Percentiles rank a stretch among this genome's conserved stretches.
Conservation (phyloP, 2,113 vertebrate genomes). For the Grus americana region DNA sequence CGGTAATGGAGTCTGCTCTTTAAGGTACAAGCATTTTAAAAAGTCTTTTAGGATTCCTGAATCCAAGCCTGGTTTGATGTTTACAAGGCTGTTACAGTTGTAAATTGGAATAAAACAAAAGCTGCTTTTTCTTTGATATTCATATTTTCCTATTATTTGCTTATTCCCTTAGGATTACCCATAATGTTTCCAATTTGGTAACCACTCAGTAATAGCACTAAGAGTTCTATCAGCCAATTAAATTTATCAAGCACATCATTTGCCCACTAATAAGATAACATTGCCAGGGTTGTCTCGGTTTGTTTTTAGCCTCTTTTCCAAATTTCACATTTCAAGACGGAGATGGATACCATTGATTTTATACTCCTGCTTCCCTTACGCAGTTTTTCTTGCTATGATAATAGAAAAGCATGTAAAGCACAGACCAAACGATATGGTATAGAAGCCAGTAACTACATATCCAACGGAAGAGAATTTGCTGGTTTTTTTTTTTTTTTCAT, state of each 20-base stretch:
- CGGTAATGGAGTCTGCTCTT: constrained; percentile 23
- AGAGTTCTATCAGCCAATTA: constrained; percentile 76
- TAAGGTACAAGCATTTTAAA: neutral
- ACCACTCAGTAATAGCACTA: constrained; percentile 71
- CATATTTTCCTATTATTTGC: constrained; percentile 68
- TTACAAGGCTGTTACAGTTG: constrained; percentile 39
- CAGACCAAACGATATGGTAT: neutral
- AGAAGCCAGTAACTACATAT: neutral
- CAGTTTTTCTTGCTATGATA: neutral
- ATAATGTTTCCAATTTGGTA: constrained; percentile 77
- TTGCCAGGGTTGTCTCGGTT: constrained; percentile 32
- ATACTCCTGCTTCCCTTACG: neutral
- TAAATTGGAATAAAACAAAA: constrained; percentile 49
- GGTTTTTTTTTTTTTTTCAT: neutral
- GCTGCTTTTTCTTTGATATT: constrained; percentile 64
- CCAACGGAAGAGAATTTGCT: neutral
- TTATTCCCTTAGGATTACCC: constrained; percentile 67
- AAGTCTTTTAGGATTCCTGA: constrained; percentile 33
- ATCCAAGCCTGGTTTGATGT: constrained; percentile 26
- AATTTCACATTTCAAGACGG: constrained; percentile 10
- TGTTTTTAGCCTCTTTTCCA: constrained; percentile 41
- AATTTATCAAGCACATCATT: constrained; percentile 78
- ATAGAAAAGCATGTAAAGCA: neutral
- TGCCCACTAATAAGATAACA: constrained; percentile 69
- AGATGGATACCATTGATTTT: neutral